These are phyloP conservation scores for Drosophila nr. perissopoda DNA, from an alignment of 2,888 invertebrate species.

Conservation along the genomic window DNA sequence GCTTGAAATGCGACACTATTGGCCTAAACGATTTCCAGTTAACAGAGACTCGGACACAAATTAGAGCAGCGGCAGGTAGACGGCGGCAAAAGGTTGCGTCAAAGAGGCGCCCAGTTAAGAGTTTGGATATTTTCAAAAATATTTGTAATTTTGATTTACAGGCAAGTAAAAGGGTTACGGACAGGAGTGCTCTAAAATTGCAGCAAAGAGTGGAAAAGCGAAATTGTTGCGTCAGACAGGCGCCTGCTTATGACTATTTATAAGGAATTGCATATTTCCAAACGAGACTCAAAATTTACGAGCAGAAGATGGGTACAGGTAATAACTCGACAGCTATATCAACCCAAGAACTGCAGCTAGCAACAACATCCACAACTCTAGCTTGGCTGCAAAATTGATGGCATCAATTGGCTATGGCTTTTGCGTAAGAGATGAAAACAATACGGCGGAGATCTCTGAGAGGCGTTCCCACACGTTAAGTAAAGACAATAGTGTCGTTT, in stretches of 20 bases:
- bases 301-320: not conserved
- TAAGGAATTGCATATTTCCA: slow-evolving; percentile 8
- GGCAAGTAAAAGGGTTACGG: slow-evolving; percentile 20
- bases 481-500: slow-evolving; percentile 54
- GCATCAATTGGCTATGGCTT: slow-evolving; percentile 42
- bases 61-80: slow-evolving; percentile 68
- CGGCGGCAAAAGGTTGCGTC: slow-evolving; percentile 44
- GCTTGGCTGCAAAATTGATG: slow-evolving; percentile 27
- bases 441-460: slow-evolving; percentile 17
- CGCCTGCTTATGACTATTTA: not conserved
- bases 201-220: not conserved
- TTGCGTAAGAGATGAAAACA: slow-evolving; percentile 41
- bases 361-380: slow-evolving; percentile 2
- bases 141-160: slow-evolving; percentile 44
- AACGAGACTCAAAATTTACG: not conserved
- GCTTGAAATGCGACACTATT: slow-evolving; percentile 71
- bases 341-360: not conserved
- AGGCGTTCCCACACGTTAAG: slow-evolving; percentile 50
- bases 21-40: slow-evolving; percentile 64
- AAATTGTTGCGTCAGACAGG: not conserved
- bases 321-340: not conserved
- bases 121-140: slow-evolving; percentile 34
- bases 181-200: not conserved
- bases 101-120: slow-evolving; percentile 44
- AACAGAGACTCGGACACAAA: slow-evolving; percentile 52